These are phyloP conservation scores for Rhineura floridana DNA, from an alignment of 2,113 vertebrate species.

Conservation along the genomic window DNA sequence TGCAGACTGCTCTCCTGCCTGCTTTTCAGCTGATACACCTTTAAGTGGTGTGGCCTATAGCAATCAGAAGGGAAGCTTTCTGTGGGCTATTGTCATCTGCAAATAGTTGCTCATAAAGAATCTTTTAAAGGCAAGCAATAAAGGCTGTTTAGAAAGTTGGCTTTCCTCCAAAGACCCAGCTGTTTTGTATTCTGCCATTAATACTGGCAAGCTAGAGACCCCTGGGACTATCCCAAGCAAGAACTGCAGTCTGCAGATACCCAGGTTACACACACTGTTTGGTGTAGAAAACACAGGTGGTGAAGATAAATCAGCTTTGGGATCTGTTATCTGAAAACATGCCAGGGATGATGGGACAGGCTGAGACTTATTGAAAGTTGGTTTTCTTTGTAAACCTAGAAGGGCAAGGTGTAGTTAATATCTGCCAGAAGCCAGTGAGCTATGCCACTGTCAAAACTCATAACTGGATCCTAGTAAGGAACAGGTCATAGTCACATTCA, in stretches of 20 bases:
- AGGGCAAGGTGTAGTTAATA: background rate
- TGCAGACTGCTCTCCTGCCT: background rate
- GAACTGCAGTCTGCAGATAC: background rate
- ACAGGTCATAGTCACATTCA: background rate
- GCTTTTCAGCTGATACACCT: too few species aligned
- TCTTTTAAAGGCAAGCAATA: background rate
- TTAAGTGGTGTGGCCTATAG: too few species aligned
- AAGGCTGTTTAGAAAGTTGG: background rate
- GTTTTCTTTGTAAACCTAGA: background rate
- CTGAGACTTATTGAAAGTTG: background rate
- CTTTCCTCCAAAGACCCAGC: background rate
- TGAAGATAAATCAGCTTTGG: background rate
- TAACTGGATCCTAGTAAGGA: background rate
- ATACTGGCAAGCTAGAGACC: background rate
- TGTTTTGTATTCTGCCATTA: background rate
- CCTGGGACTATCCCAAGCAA: background rate
- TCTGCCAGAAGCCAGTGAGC: background rate
- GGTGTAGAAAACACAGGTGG: background rate
- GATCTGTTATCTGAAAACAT: background rate
- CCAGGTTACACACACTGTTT: background rate
- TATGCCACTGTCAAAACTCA: background rate
- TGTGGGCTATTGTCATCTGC: too few species aligned
- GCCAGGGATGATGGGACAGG: background rate
- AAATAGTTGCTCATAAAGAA: too few species aligned
- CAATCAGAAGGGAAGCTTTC: too few species aligned